Evolutionary conservation across 2,888 invertebrate species (phyloP), one percentile per base, ranked within the genome.

Genomic region (Drepana falcataria): DNA sequence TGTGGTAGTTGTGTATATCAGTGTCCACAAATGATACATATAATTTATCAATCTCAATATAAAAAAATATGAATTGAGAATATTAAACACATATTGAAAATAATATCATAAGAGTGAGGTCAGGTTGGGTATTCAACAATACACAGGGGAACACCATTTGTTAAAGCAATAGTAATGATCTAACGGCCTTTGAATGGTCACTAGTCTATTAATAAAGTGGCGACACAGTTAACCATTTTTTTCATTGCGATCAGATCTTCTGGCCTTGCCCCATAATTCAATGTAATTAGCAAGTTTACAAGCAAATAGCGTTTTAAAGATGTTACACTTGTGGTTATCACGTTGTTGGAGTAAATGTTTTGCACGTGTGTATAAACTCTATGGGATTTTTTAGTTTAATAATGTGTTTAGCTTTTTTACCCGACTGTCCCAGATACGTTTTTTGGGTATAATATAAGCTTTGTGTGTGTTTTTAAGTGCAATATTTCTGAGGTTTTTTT

Each of bases 221-320:
- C 41, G 51, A 51, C 49, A 51, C 33, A n/a, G 9, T 40, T 41
- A 34, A 51, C 9, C 21, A 21, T 33, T 33, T 34, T 51, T 51
- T 40, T 9, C 21, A 40, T 51, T 51, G 40, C 34, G 51, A 51
- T 40, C 21, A 37, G 37, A 21, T 51, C 40, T 51, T 51, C 40
- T 51, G 34, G 51, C 51, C 51, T 51, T 51, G 51, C 40, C 40
- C 51, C 35, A 51, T 40, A 51, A 40, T 41, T 40, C 2, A 35
- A 35, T 33, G 7, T 41, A 51, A 51, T 51, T 51, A 51, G 34
- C 51, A 35, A 41, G 51, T 7, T 49, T 41, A 9, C 44, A 44
- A 44, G 37, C 37, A 37, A 37, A 37, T 5, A 4, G 37, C 21
- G 21, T 21, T 21, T 21, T 21, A 21, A 21, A 21, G 21, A 21